These are phyloP conservation scores for Drosophila kepulauana DNA, from an alignment of 1,140 invertebrate species.

Conservation along the genomic window DNA sequence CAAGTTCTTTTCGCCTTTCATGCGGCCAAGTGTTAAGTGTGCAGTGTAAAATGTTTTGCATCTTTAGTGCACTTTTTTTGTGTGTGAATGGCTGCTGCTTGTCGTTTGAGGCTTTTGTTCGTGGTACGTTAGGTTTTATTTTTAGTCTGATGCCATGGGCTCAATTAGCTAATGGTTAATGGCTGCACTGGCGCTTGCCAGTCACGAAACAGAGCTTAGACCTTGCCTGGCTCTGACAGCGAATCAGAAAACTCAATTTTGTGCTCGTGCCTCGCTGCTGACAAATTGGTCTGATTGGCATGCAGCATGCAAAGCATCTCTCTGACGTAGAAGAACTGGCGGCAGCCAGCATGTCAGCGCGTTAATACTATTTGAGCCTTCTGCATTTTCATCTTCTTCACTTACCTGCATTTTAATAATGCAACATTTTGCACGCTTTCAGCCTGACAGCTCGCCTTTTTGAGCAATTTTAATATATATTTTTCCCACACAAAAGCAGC, in stretches of 20 bases:
- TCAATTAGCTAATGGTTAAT: conserved; percentile 79
- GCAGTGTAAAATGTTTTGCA: conserved; percentile 15
- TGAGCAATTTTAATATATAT: conserved; percentile 28
- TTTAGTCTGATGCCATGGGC: conserved; percentile 29
- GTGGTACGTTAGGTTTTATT: conserved; percentile 12
- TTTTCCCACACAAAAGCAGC: background rate
- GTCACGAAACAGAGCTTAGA: conserved; percentile 58
- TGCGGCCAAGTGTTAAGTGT: conserved; percentile 20
- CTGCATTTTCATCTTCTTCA: conserved; percentile 26
- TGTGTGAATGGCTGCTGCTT: background rate
- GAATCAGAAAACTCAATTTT: conserved; percentile 60
- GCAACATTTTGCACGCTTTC: conserved; percentile 8
- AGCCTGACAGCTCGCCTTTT: background rate
- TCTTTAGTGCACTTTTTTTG: conserved; percentile 14
- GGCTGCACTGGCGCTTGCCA: conserved; percentile 42
- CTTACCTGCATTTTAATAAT: conserved; percentile 44
- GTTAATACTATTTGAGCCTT: conserved; percentile 26
- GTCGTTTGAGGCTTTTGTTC: conserved; percentile 43
- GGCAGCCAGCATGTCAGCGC: conserved; percentile 33
- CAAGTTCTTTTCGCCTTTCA: background rate
- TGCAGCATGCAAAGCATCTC: conserved; percentile 47
- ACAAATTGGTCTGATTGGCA: conserved; percentile 70
- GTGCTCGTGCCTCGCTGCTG: conserved; percentile 23
- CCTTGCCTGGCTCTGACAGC: background rate
- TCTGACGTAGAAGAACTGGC: conserved; percentile 31